These are phyloP conservation scores for Lottia gigantea DNA, from an alignment of 2,888 invertebrate genomes.

Conservation along the genomic window DNA sequence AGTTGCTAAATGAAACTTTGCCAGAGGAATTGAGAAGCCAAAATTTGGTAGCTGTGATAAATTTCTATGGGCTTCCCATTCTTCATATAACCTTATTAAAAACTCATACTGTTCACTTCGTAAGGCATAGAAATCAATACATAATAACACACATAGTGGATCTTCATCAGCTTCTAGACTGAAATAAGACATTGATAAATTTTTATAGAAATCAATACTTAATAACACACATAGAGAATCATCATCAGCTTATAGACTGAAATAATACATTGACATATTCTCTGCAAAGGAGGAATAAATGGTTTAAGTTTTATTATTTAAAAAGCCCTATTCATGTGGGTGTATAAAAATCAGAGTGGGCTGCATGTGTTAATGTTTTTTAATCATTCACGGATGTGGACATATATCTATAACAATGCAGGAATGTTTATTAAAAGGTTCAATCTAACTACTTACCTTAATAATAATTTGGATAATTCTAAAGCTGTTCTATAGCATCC, in stretches of 20 bases:
- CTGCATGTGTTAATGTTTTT: no score
- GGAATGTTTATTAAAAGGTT: no score
- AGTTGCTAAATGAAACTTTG: constrained; percentile 54
- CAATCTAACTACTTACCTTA: constrained; percentile 67
- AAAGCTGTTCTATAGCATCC: constrained; percentile 88
- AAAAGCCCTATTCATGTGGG: no score
- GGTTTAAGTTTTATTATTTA: no score
- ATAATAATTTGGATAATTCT: constrained; percentile 85
- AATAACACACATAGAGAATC: background rate
- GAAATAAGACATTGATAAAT: constrained; percentile 22
- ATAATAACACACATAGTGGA: constrained; percentile 72
- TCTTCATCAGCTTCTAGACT: constrained; percentile 66
- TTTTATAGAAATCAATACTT: no score
- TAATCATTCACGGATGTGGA: no score
- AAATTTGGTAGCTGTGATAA: constrained; percentile 87
- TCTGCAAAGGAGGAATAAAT: no score
- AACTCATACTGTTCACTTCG: constrained; percentile 80
- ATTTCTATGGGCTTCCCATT: constrained; percentile 73
- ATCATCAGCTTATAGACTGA: background rate
- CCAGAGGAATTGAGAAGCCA: constrained; percentile 83
- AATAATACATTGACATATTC: no score
- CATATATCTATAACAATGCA: constrained; percentile 24
- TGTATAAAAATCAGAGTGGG: no score
- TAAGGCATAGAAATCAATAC: constrained; percentile 86
- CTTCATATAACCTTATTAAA: constrained; percentile 72